These are phyloP conservation scores for Conus betulinus DNA, from an alignment of 1,140 invertebrate genomes.

Conservation along the genomic window DNA sequence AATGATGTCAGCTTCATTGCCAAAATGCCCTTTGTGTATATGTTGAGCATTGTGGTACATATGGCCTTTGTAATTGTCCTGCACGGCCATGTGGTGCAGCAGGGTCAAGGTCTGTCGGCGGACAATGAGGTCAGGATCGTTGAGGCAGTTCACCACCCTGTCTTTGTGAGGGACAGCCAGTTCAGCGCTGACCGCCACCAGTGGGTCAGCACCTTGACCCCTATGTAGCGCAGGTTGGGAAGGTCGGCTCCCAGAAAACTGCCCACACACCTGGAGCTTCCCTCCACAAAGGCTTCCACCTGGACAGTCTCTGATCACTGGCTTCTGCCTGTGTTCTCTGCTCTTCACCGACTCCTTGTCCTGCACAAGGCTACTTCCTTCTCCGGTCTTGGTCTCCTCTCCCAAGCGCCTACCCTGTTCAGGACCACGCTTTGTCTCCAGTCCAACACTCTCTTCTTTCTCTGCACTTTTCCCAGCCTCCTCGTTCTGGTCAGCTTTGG, in stretches of 20 bases:
- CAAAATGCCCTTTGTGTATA: constrained; percentile 15
- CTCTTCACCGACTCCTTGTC: background rate
- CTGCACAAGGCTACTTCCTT: background rate
- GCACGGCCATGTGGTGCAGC: constrained; percentile 65
- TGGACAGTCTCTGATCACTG: background rate
- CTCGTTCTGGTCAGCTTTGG: background rate
- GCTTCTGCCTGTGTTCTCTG: background rate
- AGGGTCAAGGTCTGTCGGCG: constrained; percentile 62
- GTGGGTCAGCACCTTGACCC: constrained; percentile 9
- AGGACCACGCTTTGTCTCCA: too few relatives aligned
- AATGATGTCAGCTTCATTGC: constrained; percentile 17
- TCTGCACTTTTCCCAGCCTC: background rate
- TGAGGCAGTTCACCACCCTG: constrained; percentile 64
- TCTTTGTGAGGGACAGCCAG: constrained; percentile 61
- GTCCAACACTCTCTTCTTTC: too few relatives aligned
- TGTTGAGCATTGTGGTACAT: constrained; percentile 62
- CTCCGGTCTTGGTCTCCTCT: constrained; percentile 14
- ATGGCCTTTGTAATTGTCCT: constrained; percentile 65
- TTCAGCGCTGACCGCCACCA: constrained; percentile 11
- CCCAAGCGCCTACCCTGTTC: background rate
- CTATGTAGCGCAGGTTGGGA: constrained; percentile 27
- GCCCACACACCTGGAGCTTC: constrained; percentile 40
- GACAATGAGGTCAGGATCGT: constrained; percentile 62
- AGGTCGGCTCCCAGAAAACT: constrained; percentile 50
- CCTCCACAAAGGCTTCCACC: constrained; percentile 37